These are phyloP conservation scores for Villa cingulata DNA, from an alignment of 2,888 invertebrate species.

Conservation along the genomic window DNA sequence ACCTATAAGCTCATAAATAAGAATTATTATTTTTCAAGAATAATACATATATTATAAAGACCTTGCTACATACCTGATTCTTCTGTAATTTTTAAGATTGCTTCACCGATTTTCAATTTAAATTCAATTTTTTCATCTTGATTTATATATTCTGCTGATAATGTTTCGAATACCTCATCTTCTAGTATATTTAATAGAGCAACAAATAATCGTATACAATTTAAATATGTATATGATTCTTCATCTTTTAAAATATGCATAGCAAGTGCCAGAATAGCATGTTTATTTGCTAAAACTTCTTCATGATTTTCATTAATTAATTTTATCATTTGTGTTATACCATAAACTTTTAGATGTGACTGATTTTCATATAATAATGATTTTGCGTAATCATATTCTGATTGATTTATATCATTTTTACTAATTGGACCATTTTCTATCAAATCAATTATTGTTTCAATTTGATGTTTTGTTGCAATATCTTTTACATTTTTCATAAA, in stretches of 20 bases:
- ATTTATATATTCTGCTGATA: conserved; percentile 30
- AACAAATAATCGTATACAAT: conserved; percentile 30
- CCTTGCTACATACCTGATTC: conserved; percentile 23
- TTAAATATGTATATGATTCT: conserved; percentile 34
- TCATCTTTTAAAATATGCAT: conserved; percentile 25
- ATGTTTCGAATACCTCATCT: conserved; percentile 27
- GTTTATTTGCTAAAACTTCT: conserved; percentile 23
- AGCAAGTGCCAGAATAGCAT: conserved; percentile 28
- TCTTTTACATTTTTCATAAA: conserved; percentile 15
- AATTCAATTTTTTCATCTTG: conserved; percentile 25
- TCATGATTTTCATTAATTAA: conserved; percentile 24
- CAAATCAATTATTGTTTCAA: conserved; percentile 16
- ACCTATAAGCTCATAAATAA: conserved; percentile 18
- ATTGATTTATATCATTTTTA: background rate
- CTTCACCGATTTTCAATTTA: conserved; percentile 32
- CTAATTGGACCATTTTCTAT: conserved; percentile 11
- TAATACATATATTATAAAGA: background rate
- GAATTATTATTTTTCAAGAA: background rate
- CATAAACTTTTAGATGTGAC: conserved; percentile 30
- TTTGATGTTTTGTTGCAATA: conserved; percentile 18
- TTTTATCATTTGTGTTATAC: conserved; percentile 28
- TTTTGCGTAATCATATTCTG: conserved; percentile 20
- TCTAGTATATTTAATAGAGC: conserved; percentile 27
- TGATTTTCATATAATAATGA: conserved; percentile 25
- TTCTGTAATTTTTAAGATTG: conserved; percentile 28